Base-by-base conservation (phyloP, 2,797 vertebrate genomes). In the Amblyraja radiata region DNA sequence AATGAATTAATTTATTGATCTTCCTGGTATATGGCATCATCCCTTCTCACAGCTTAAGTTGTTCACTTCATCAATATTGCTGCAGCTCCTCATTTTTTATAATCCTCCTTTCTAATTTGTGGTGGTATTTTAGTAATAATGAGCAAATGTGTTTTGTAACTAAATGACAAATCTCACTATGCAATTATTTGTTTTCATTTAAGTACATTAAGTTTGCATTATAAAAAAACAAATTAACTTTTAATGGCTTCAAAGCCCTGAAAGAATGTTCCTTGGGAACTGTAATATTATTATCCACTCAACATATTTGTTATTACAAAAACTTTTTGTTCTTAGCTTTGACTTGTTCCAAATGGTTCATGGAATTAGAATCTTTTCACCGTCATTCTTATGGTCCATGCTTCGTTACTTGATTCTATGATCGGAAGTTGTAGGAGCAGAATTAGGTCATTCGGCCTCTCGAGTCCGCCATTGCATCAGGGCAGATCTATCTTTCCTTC, bases 181-280 rank as follows among this genome's bases (percentile, higher is more conserved):
- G n/a, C 65, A 71, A 71, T 90, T 90, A 90, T 71, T 71, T 73
- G 65, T 90, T 90, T 71, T 36, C 65, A 71, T 36, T 90, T 71
- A 39, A 11, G 65, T 32, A 63, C 65, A 73, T 71, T 90, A 71
- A 39, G 36, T 39, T 71, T 71, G 9, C 32, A 25, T 68, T 90
- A 5, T 90, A 63, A 36, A 90, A 71, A 65, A 32, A 88, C 61
- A 88, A n/a, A 90, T 71, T 3, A 90, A 90, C 68, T 18, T 32
- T 88, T 39, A 90, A 73, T 90, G 18, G 32, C 32, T 71, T 90
- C n/a, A 71, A 73, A 90, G 23, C 88, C 81, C 65, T 90, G 88
- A 90, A 71, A 90, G 65, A 32, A 90, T 90, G 8, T 36, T 36
- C 14, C 63, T 71, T 90, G 86, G 32, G 18, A 39, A 18, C 65